Evolutionary conservation across 2,113 vertebrate genomes (phyloP).

Genomic region (Octodon degus): DNA sequence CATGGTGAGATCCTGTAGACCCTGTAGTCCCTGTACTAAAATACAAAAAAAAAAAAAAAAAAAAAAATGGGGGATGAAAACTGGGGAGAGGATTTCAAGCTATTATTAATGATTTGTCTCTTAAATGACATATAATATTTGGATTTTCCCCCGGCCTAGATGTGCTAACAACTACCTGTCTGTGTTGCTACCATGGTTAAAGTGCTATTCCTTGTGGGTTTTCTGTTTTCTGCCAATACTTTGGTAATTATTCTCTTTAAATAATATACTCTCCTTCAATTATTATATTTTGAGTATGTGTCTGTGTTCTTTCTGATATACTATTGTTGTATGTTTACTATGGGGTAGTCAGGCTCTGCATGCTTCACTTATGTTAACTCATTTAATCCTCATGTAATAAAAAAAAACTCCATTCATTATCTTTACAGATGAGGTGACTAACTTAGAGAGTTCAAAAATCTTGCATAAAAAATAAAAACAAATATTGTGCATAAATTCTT

Average conservation of each 20-base stretch:
- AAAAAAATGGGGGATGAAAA: neutral
- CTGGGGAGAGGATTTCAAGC: neutral
- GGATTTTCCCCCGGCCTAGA: neutral
- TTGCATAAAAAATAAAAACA: neutral
- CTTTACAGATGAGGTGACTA: neutral
- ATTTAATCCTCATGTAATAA: neutral
- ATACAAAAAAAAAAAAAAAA: neutral
- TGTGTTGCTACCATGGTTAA: neutral
- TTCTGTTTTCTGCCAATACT: neutral
- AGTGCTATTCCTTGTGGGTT: neutral
- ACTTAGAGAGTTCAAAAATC: neutral
- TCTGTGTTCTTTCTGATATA: neutral
- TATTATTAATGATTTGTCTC: neutral
- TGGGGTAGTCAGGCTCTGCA: neutral
- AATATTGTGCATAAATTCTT: neutral
- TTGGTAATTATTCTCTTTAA: neutral
- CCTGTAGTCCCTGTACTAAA: too few relatives aligned
- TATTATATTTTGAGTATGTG: neutral
- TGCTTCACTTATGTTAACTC: neutral
- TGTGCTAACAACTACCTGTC: neutral
- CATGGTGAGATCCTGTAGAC: too few relatives aligned
- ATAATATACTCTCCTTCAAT: neutral
- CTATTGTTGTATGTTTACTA: accelerated
- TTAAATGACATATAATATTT: neutral
- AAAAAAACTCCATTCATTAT: neutral